Evolutionary conservation across 1,140 invertebrate species (phyloP).

Genomic region (Rhynchophorus ferrugineus): DNA sequence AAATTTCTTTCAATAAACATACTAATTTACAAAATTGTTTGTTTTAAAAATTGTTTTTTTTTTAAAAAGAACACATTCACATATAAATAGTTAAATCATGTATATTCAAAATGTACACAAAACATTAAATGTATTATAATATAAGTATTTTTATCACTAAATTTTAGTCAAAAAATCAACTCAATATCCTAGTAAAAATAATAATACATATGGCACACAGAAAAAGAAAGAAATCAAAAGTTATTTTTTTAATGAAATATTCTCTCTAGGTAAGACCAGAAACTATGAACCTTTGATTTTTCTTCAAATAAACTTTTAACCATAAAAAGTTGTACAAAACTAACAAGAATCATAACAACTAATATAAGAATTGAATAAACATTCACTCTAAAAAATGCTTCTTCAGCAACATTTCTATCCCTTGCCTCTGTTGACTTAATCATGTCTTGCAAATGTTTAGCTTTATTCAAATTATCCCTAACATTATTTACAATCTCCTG

Average conservation of each 20-base stretch:
- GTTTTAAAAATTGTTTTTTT: too few relatives aligned
- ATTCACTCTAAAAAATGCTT: slow-evolving; percentile 66
- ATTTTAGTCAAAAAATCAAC: too few relatives aligned
- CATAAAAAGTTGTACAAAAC: slow-evolving; percentile 57
- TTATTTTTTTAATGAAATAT: neutral
- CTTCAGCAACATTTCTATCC: slow-evolving; percentile 71
- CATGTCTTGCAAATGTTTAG: slow-evolving; percentile 62
- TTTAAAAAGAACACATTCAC: too few relatives aligned
- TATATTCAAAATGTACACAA: too few relatives aligned
- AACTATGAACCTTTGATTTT: slow-evolving; percentile 46
- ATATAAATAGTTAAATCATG: too few relatives aligned
- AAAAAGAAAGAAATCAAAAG: too few relatives aligned
- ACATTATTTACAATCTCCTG: slow-evolving; percentile 55
- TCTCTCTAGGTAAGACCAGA: slow-evolving; percentile 41
- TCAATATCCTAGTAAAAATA: too few relatives aligned
- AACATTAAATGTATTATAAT: too few relatives aligned
- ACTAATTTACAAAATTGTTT: too few relatives aligned
- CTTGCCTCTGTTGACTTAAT: slow-evolving; percentile 65
- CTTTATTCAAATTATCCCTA: slow-evolving; percentile 51
- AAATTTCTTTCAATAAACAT: too few relatives aligned
- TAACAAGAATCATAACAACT: slow-evolving; percentile 60
- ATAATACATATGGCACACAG: too few relatives aligned
- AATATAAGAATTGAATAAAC: slow-evolving; percentile 65
- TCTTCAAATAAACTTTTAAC: slow-evolving; percentile 63
- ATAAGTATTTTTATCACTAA: too few relatives aligned